phyloP scores from a whole-genome alignment of 2,888 invertebrate genomes.

The Acrobasis consociella region DNA sequence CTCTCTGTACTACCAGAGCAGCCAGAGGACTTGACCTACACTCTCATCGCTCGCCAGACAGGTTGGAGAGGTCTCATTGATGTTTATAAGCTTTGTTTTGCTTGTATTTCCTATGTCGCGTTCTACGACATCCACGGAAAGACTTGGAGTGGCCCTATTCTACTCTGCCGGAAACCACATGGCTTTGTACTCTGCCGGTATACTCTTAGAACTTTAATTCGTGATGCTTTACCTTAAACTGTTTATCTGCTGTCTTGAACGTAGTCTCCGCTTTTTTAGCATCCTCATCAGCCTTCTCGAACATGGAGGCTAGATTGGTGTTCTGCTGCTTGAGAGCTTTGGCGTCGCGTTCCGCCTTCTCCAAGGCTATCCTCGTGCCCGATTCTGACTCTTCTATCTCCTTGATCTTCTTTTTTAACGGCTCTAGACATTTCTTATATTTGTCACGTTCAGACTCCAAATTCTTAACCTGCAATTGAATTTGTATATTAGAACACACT shows the following conservation, averaged over 20 bases:
- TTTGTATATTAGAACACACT: neutral
- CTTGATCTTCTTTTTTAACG: slow-evolving; percentile 76
- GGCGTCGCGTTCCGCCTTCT: slow-evolving; percentile 81
- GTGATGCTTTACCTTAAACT: slow-evolving; percentile 61
- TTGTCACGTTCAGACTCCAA: slow-evolving; percentile 69
- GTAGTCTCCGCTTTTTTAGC: slow-evolving; percentile 75
- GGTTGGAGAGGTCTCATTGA: too few species aligned
- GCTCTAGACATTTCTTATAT: slow-evolving; percentile 79
- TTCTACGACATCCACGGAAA: too few species aligned
- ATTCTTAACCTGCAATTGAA: slow-evolving; percentile 53
- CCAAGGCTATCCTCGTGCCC: slow-evolving; percentile 76
- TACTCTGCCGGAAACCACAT: too few species aligned
- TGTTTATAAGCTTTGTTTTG: too few species aligned
- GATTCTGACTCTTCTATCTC: slow-evolving; percentile 84
- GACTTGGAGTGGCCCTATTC: too few species aligned
- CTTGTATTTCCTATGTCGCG: too few species aligned
- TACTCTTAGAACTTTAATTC: neutral
- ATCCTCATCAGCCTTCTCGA: slow-evolving; percentile 75
- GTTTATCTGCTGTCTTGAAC: slow-evolving; percentile 63
- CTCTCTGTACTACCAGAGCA: too few species aligned
- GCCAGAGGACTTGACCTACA: too few species aligned
- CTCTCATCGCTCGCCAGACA: too few species aligned
- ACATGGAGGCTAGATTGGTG: slow-evolving; percentile 67
- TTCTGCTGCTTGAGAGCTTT: slow-evolving; percentile 75
- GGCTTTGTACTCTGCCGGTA: too few species aligned